A percentile compares a stretch with the other conserved stretches of the same genome.
phyloP scores from a whole-genome alignment of 2,888 invertebrate species.

The Hypselothyrea guttata region DNA sequence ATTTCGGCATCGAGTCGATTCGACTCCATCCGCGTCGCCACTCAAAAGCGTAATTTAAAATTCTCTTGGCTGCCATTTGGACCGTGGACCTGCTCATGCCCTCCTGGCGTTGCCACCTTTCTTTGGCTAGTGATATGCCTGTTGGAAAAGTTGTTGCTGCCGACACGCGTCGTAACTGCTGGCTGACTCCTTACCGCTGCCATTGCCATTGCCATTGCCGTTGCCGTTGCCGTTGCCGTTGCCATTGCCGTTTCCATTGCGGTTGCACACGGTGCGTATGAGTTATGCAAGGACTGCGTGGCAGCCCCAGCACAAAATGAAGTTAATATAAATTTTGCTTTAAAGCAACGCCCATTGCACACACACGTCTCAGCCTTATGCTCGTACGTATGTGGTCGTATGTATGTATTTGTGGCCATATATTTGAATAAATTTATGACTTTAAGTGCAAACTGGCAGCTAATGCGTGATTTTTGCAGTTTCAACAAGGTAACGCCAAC shows the following conservation, averaged over 20 bases:
- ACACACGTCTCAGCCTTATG: constrained; percentile 48
- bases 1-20: constrained; percentile 61
- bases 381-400: constrained; percentile 14
- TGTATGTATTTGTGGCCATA: constrained; percentile 34
- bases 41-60: constrained; percentile 76
- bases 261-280: constrained; percentile 71
- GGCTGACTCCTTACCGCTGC: constrained; percentile 11
- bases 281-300: constrained; percentile 67
- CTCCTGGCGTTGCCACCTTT: constrained; percentile 27
- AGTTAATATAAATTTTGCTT: constrained; percentile 73
- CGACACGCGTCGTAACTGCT: constrained; percentile 30
- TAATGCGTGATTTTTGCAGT: constrained; percentile 71
- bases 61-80: constrained; percentile 73
- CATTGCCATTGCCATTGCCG: constrained; percentile 15
- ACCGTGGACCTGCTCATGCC: constrained; percentile 28
- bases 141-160: constrained; percentile 37
- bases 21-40: constrained; percentile 56
- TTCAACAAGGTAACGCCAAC: constrained; percentile 33
- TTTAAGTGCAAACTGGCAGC: constrained; percentile 74
- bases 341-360: constrained; percentile 43
- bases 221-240: constrained; percentile 41
- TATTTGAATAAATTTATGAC: constrained; percentile 75
- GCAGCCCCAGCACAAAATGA: constrained; percentile 59
- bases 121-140: constrained; percentile 65
- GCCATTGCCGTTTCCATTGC: constrained; percentile 29